Evolutionary conservation across 2,113 vertebrate genomes (phyloP), one percentile per base, ranked within the genome.

Genomic region (Lathamus discolor): DNA sequence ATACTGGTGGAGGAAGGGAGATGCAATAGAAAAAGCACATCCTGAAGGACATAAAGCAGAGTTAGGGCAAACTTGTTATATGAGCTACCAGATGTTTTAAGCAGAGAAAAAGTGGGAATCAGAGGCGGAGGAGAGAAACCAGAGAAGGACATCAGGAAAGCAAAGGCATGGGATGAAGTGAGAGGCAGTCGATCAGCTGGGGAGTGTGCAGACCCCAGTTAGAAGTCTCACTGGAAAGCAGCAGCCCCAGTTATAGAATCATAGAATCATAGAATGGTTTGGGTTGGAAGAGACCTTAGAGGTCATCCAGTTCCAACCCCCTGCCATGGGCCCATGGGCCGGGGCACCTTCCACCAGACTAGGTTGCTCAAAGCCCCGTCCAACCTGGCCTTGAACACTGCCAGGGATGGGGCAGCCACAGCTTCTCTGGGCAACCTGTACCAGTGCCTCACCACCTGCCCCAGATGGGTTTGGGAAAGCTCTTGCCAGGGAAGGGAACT

Each of bases 91-190:
- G 43, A 2, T 3, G 57, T 4, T 59, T 10, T 3, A 3, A 15
- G 51, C 35, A 37, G 52, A 44, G 37, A 9, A 17, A 3, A 29
- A 46, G 37, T 13, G 24, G 46, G 37, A 59, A 16, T 9, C 1
- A 12, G 48, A 3, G 1, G 7, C 1, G 25, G 8, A 46, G 54
- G 20, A 23, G 44, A 61, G 64, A 43, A 62, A 22, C 12, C 73
- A 24, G 64, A 24, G 35, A 27, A 33, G 19, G 23, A 46, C 0
- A 1, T 13, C 31, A n/a, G 24, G 66, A 18, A 61, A 77, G 19
- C 2, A 2, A 39, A 80, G 12, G 1, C 4, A 15, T 17, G 67
- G 37, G 48, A 7, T 1, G 31, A 35, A 57, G 35, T 0, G 2
- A 33, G 59, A 31, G 35, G 41, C n/a, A 18, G 39, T 15, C 0